Percentiles rank a stretch among this genome's conserved stretches.
These are phyloP conservation scores for Paradoxurus hermaphroditus DNA, from an alignment of 2,113 vertebrate species.

Conservation along the genomic window DNA sequence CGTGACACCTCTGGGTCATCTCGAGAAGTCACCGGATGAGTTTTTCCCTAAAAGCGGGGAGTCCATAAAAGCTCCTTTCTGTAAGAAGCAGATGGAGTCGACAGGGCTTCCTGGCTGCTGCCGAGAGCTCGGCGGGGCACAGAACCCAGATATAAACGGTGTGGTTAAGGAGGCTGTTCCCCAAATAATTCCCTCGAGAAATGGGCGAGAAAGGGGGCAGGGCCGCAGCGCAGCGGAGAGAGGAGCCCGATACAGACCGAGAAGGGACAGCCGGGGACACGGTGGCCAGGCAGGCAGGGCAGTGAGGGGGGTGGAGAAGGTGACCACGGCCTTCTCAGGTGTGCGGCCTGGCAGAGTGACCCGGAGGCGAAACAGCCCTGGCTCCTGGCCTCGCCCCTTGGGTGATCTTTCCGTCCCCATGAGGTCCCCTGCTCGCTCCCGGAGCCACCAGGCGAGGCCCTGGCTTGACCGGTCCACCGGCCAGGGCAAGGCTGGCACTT, in stretches of 20 bases:
- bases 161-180: neutral
- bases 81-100: accelerated
- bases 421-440: neutral
- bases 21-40: neutral
- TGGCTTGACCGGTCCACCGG: neutral
- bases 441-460: neutral
- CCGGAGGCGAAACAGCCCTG: neutral
- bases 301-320: neutral
- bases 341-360: neutral
- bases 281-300: neutral
- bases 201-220: neutral
- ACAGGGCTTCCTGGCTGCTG: accelerated
- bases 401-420: neutral
- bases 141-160: neutral
- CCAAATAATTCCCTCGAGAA: neutral
- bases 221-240: accelerated
- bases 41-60: neutral
- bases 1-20: neutral
- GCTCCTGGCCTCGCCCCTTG: neutral
- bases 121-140: neutral
- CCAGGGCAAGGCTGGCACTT: neutral
- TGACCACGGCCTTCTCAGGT: neutral
- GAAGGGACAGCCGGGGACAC: neutral
- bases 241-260: neutral
- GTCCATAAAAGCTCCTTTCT: too few species aligned